phyloP scores from a whole-genome alignment of 1,140 invertebrate genomes.

The Cardiocondyla obscurior region DNA sequence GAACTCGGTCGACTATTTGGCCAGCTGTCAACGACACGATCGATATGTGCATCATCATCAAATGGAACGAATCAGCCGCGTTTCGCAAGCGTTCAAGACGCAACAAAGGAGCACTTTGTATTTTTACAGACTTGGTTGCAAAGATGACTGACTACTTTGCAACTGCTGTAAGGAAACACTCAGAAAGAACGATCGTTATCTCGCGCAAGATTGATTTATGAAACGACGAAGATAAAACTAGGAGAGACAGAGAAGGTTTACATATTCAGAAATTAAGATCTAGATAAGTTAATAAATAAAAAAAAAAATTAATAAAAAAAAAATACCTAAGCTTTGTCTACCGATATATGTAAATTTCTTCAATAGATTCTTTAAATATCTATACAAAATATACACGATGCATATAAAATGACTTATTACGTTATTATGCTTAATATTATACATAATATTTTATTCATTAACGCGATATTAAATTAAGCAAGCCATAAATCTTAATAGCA shows the following conservation, averaged over 20 bases:
- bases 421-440: too few species aligned
- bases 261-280: neutral
- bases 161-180: neutral
- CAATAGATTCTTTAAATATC: too few species aligned
- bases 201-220: neutral
- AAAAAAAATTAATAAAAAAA: too few species aligned
- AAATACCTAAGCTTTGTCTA: too few species aligned
- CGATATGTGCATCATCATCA: neutral
- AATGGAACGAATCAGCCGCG: neutral
- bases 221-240: neutral
- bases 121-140: neutral
- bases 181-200: neutral
- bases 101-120: neutral
- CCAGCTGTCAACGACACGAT: slow-evolving; percentile 36
- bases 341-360: too few species aligned
- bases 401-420: too few species aligned
- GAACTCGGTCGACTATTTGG: slow-evolving; percentile 20
- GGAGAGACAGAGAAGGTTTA: neutral
- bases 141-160: neutral
- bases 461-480: too few species aligned
- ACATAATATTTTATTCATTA: too few species aligned
- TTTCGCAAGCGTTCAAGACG: neutral
- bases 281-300: too few species aligned
- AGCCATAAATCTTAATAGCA: neutral
- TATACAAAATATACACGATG: too few species aligned